Evolutionary conservation across 2,888 invertebrate genomes (phyloP).

Genomic region (Abscondita cerata): DNA sequence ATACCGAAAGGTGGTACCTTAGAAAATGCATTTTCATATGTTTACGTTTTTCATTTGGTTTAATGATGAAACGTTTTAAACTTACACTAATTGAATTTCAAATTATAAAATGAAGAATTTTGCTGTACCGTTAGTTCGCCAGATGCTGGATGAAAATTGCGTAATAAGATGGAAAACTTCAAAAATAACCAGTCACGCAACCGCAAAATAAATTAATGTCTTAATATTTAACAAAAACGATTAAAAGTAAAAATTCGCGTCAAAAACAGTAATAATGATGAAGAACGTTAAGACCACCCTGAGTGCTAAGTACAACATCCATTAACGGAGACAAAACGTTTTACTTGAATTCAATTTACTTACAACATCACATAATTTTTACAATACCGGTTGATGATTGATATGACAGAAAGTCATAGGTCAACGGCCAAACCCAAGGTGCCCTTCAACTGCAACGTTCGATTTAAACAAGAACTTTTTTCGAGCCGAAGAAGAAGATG

Average conservation of each 20-base stretch:
- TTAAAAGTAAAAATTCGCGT: conserved; percentile 7
- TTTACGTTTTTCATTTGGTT: no score
- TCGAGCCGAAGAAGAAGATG: neutral
- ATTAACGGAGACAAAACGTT: conserved; percentile 34
- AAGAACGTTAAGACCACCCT: conserved; percentile 31
- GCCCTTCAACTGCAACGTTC: conserved; percentile 20
- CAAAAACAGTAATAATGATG: conserved; percentile 25
- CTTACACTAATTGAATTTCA: no score
- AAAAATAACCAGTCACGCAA: neutral
- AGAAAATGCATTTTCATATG: no score
- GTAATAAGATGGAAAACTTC: no score
- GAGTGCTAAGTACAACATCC: conserved; percentile 30
- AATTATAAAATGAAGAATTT: no score
- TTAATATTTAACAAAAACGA: neutral
- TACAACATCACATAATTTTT: conserved; percentile 35
- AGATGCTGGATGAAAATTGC: no score
- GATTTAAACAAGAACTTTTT: neutral
- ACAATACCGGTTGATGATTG: conserved; percentile 42
- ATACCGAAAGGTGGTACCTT: no score
- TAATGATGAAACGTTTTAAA: no score
- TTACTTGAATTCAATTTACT: conserved; percentile 37
- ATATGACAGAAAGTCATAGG: conserved; percentile 43
- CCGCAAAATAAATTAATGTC: neutral
- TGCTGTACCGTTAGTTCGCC: no score
- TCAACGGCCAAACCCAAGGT: conserved; percentile 46